These are phyloP conservation scores for Phasianus colchicus DNA, from an alignment of 2,113 vertebrate genomes.

Conservation along the genomic window DNA sequence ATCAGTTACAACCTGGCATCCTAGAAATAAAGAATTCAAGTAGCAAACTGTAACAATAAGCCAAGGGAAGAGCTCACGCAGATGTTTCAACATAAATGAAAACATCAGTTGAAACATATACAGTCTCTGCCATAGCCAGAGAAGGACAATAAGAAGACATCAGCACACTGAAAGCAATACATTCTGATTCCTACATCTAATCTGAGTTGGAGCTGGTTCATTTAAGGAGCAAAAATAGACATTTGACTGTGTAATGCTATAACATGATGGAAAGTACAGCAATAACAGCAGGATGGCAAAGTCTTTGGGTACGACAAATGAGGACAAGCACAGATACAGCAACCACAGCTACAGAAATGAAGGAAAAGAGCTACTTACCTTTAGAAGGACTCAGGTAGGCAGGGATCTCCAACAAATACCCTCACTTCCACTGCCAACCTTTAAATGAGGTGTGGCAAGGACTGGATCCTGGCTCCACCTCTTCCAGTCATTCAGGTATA, in stretches of 20 bases:
- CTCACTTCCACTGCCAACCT: too few relatives aligned
- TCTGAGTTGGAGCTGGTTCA: neutral
- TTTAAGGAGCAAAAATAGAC: neutral
- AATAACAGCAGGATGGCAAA: too few relatives aligned
- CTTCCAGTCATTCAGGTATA: too few relatives aligned
- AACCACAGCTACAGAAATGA: too few relatives aligned
- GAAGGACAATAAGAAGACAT: neutral
- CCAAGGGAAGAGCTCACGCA: neutral
- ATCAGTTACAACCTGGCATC: slow-evolving; percentile 12
- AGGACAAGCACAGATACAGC: too few relatives aligned
- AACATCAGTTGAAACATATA: neutral
- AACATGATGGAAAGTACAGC: too few relatives aligned
- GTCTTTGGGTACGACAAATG: too few relatives aligned
- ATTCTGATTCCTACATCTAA: neutral
- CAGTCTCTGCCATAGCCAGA: neutral
- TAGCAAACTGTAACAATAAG: neutral
- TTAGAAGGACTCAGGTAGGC: too few relatives aligned
- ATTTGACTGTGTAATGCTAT: neutral
- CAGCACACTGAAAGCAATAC: rapidly evolving
- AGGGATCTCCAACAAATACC: too few relatives aligned
- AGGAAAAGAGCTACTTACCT: too few relatives aligned
- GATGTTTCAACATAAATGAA: slow-evolving; percentile 10
- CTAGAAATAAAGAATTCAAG: slow-evolving; percentile 28
- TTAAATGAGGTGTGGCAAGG: too few relatives aligned
- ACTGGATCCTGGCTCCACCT: too few relatives aligned